These are phyloP conservation scores for Dynastes grantii DNA, from an alignment of 2,888 invertebrate genomes.

Conservation along the genomic window DNA sequence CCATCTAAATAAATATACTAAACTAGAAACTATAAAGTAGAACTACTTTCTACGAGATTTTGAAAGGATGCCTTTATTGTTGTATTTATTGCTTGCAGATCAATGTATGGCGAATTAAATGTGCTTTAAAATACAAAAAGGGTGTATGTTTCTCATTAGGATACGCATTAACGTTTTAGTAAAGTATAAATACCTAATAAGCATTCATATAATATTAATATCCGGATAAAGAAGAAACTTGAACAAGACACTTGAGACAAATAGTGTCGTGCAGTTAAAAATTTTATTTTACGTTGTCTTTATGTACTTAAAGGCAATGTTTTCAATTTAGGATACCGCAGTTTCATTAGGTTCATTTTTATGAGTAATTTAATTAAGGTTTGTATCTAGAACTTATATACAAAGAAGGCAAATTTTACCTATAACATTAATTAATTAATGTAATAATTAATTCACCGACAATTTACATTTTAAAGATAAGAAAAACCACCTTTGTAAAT, in stretches of 20 bases:
- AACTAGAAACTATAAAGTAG: slow-evolving; percentile 25
- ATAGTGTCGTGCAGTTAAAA: background rate
- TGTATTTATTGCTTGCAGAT: slow-evolving; percentile 19
- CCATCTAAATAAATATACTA: slow-evolving; percentile 24
- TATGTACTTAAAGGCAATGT: no score
- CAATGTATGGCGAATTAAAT: slow-evolving; percentile 8
- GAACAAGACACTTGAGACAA: background rate
- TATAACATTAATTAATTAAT: no score
- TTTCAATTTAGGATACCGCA: no score
- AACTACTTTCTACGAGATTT: slow-evolving; percentile 15
- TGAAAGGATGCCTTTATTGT: slow-evolving; percentile 20
- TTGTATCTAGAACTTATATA: background rate
- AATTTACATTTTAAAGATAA: slow-evolving; percentile 8
- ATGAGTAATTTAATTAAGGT: background rate
- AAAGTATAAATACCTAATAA: background rate
- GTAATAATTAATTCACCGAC: no score
- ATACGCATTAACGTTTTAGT: background rate
- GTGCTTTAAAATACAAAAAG: slow-evolving; percentile 22
- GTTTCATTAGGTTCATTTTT: no score
- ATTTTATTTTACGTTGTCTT: background rate
- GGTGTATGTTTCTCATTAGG: slow-evolving; percentile 24
- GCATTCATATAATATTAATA: background rate
- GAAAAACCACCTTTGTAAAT: slow-evolving; percentile 24
- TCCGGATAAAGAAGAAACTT: background rate
- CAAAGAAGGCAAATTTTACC: no score